Conservation (phyloP, 2,113 vertebrate species). For the Hypomesus transpacificus region DNA sequence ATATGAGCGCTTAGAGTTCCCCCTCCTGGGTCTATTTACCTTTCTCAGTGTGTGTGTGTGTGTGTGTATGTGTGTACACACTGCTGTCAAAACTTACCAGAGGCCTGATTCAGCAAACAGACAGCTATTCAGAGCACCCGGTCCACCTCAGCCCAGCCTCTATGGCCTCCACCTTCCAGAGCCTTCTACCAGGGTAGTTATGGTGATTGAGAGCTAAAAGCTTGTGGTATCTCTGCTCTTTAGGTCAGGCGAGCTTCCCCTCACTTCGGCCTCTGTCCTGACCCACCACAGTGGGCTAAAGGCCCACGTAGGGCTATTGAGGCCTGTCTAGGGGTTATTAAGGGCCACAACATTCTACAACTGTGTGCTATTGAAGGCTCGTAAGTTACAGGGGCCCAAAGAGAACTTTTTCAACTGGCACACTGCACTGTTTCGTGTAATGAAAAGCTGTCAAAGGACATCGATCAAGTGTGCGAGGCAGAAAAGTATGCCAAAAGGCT, state of each 20-base stretch:
- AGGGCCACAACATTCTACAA: neutral
- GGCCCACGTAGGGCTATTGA: neutral
- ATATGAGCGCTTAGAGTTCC: too few relatives aligned
- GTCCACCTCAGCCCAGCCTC: neutral
- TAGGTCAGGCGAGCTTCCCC: neutral
- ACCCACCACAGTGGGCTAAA: neutral
- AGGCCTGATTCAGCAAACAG: neutral
- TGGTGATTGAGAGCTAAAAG: neutral
- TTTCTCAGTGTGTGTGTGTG: too few relatives aligned
- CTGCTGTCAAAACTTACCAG: too few relatives aligned
- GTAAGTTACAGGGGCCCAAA: neutral
- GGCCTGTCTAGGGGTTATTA: neutral
- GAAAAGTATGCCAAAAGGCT: neutral
- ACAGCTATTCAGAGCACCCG: neutral
- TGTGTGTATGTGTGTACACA: too few relatives aligned
- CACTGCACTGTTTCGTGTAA: too few relatives aligned
- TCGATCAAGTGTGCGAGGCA: neutral
- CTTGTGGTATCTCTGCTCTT: conserved; percentile 1
- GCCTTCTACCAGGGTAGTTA: neutral
- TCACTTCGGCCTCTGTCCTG: neutral
- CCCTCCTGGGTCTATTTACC: too few relatives aligned
- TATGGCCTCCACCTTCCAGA: neutral
- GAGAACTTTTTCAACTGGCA: neutral
- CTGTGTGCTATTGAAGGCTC: neutral
- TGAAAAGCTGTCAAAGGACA: too few relatives aligned